Evolutionary conservation across 2,113 vertebrate species (phyloP), one percentile per base, ranked within the genome.

Genomic region (Piaya cayana): DNA sequence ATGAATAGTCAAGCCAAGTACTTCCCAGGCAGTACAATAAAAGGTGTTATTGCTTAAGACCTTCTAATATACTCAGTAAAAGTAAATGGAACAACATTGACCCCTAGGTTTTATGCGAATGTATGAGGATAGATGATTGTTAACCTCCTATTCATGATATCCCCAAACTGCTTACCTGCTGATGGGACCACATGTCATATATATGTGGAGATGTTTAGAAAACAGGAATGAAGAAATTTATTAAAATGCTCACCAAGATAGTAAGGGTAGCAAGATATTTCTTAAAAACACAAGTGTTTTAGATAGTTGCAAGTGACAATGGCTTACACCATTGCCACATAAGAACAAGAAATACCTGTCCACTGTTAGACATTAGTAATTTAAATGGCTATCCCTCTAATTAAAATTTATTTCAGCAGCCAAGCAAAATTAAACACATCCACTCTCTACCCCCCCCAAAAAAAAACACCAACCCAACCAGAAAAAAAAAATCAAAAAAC

Each of bases 361-460:
- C 9, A 10, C 12, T 74, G 34, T 23, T 82, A 1, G 1, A 3
- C 32, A 58, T 18, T 9, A 67, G 26, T 14, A 56, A 39, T 43
- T 92, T 56, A 50, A 39, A 43, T 64, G 92, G 32, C 32, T 78
- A 12, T 22, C 5, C 25, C 36, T 23, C 47, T 74, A 74, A 49
- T 39, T 69, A 45, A 81, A 53, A 4, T 74, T 89, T n/a, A 58
- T 62, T 83, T 91, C n/a, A 63, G 8, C 34, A 39, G 9, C 56
- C 59, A 82, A 86, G 59, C 21, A 62, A 70, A 91, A 74, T 29
- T 49, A 36, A 92, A n/a, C 10, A 56, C 19, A 19, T 39, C 3
- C 4, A 6, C 4, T 8, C 5, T 25, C 7, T 3, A 3, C 14
- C 7, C 2, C 18, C 18, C 52, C 52, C 5, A 11, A 2, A 30